Base-by-base conservation (phyloP, 2,797 vertebrate species). In the Brachymystax lenok region DNA sequence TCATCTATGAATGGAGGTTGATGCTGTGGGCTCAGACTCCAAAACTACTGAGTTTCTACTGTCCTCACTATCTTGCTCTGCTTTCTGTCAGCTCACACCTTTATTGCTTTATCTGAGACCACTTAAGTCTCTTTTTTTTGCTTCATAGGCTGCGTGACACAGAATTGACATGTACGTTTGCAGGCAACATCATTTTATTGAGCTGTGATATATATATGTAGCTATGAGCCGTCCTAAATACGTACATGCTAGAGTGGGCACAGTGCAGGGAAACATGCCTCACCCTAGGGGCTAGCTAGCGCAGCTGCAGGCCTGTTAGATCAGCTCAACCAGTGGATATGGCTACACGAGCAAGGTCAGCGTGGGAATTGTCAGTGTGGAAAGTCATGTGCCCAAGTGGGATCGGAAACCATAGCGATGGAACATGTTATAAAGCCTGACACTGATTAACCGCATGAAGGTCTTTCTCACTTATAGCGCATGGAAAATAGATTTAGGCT, bases 171-270 rank as follows among this genome's bases (percentile, higher is more conserved):
- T 46, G 91, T 91, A 89, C 85, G 87, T 92, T 90, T 17, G 79
- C 80, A 89, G 91, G 91, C 90, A 88, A 90, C 85, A 77, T 76
- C 80, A 83, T 85, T 90, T 88, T 90, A 90, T 92, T 93, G 92
- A 93, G 92, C 90, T 92, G 90, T 93, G 89, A 92, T 92, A 86
- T 91, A 86, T 91, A 90, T 92, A 90, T 86, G 90, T 87, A 89
- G 86, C 90, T 90, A 91, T 86, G 79, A 83, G 89, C 86, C 86
- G 88, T 86, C 87, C 88, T 88, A 87, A 90, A 91, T 87, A 82
- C 85, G 85, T 84, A 85, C 86, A 88, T 87, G 90, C 84, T 88
- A 89, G 83, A 92, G 87, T 67, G 76, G 88, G 85, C 86, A 90
- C 70, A 77, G 85, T 80, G 85, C 81, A 35, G 66, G 74, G 68